Conservation (phyloP, 2,797 vertebrate genomes). For the Amazona ochrocephala region DNA sequence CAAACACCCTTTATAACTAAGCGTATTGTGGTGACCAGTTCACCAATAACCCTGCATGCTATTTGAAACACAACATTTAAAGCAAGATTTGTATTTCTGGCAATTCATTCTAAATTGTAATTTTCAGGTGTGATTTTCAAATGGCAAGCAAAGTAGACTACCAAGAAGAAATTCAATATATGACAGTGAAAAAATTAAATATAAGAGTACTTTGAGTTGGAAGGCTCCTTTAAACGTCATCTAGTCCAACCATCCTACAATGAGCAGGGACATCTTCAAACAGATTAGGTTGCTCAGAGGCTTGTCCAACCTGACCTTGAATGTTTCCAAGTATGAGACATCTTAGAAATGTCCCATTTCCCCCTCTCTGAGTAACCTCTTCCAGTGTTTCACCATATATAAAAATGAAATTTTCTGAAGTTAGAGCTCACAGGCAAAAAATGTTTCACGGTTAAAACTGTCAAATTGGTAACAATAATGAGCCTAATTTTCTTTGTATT, state of each 20-base stretch:
- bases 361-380: background rate
- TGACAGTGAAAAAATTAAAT: background rate
- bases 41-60: background rate
- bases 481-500: background rate
- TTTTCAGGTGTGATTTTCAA: background rate
- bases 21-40: background rate
- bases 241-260: background rate
- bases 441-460: background rate
- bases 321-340: background rate
- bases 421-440: background rate
- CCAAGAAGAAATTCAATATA: background rate
- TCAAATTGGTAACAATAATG: background rate
- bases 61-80: background rate
- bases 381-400: background rate
- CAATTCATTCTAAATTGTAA: background rate
- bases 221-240: background rate
- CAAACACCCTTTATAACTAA: fast-evolving
- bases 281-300: background rate
- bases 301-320: background rate
- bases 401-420: background rate
- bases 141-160: background rate
- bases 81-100: fast-evolving
- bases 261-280: background rate
- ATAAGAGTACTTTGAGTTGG: background rate
- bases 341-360: background rate